Conservation (phyloP, 2,797 vertebrate species). For the Rhynchonycteris naso region DNA sequence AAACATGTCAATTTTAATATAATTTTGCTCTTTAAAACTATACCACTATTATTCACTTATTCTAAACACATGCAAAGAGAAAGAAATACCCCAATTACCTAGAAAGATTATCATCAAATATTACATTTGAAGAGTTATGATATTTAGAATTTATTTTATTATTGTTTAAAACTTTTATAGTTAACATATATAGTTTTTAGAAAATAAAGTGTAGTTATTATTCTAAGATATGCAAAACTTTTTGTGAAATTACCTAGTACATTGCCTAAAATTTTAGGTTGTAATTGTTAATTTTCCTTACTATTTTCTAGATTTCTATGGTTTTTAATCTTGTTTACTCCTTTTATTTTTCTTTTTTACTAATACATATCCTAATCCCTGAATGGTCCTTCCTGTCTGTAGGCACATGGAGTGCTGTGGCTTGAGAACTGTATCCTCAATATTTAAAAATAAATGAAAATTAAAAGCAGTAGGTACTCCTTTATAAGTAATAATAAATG, state of each 20-base stretch:
- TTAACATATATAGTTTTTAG: neutral
- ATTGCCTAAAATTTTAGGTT: neutral
- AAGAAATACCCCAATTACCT: neutral
- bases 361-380: neutral
- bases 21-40: neutral
- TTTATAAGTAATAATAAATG: neutral
- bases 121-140: neutral
- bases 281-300: neutral
- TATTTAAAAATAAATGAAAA: neutral
- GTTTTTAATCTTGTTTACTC: neutral
- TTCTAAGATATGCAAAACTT: neutral
- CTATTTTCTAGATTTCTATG: neutral
- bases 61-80: neutral
- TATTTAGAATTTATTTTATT: neutral
- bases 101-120: neutral
- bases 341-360: neutral
- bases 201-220: neutral
- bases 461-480: neutral
- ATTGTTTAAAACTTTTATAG: slow-evolving; percentile 4
- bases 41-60: neutral
- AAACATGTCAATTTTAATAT: neutral
- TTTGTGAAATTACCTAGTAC: neutral
- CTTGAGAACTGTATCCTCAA: neutral
- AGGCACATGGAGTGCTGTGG: neutral
- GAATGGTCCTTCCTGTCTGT: neutral